Base-by-base conservation (phyloP, 2,113 vertebrate species). In the Sialia sialis region DNA sequence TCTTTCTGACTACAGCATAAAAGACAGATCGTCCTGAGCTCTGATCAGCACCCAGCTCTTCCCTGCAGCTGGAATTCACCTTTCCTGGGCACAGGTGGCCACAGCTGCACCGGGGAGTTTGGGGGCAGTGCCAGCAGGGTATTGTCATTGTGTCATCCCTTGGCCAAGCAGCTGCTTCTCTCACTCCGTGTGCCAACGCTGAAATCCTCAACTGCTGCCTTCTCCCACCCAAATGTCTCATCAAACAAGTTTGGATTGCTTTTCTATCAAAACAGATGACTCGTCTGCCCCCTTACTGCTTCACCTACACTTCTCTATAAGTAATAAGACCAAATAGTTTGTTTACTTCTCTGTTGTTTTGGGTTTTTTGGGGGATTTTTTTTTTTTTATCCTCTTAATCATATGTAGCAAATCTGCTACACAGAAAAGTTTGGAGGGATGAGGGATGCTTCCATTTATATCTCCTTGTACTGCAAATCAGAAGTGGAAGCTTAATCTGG, bases 231-330 rank as follows among this genome's bases (percentile, higher is more conserved):
- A 1, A 69, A 93, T 95, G 90, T 70, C 89, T 95, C 95, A 95
- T 95, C 91, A 2, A 84, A 70, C 51, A 34, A 80, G 63, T 95
- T 94, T 87, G 95, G 87, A 88, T 91, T 91, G 89, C 22, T 95
- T 96, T 94, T 90, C 87, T 84, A 89, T 59, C 96, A 80, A 87
- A 95, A 91, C 94, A 94, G 72, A 94, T 95, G 95, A 94, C 76
- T 93, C 76, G 92, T 74, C 87, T 82, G 82, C 82, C 84, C 84
- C 74, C 79, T 95, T 73, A 87, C 82, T 94, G 85, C 55, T 39
- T 87, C 41, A 93, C 93, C 95, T 83, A 97, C 93, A 74, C 87
- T 88, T 54, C 67, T 59, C 41, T 52, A 80, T 54, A 58, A 94
- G 52, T 78, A 93, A 89, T 41, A 56, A 83, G 16, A 77, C 12